A percentile compares a stretch with the other conserved stretches of the same genome.
These are phyloP conservation scores for Embidobia sp. DNA, from an alignment of 2,888 invertebrate genomes.

Conservation along the genomic window DNA sequence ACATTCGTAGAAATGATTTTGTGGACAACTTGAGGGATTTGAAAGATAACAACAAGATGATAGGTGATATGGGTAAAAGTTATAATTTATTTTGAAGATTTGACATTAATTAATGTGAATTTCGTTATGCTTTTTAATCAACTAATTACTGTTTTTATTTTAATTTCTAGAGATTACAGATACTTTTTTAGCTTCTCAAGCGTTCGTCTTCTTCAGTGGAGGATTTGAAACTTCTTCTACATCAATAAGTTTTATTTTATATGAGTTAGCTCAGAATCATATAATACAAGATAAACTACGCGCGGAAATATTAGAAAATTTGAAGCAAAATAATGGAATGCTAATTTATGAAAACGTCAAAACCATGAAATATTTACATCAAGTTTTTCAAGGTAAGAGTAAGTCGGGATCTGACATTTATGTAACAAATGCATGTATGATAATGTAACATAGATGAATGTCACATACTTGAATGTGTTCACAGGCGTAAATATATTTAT, in stretches of 20 bases:
- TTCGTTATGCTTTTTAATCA: too few relatives aligned
- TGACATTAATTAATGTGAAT: background rate
- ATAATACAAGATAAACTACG: slow-evolving; percentile 78
- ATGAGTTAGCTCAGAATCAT: slow-evolving; percentile 80
- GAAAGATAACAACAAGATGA: slow-evolving; percentile 67
- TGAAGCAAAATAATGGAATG: slow-evolving; percentile 72
- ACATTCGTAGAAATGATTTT: slow-evolving; percentile 80
- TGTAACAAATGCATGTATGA: too few relatives aligned
- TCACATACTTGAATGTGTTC: too few relatives aligned
- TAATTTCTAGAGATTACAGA: slow-evolving; percentile 75
- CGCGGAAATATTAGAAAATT: slow-evolving; percentile 76
- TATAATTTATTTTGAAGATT: background rate
- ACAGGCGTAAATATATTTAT: too few relatives aligned
- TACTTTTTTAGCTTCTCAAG: slow-evolving; percentile 78
- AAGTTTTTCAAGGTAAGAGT: slow-evolving; percentile 77
- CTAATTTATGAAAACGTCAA: slow-evolving; percentile 79
- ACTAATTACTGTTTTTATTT: too few relatives aligned
- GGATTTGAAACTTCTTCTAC: slow-evolving; percentile 82
- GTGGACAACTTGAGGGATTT: slow-evolving; percentile 80
- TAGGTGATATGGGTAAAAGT: slow-evolving; percentile 69
- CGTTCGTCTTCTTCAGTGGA: slow-evolving; percentile 81
- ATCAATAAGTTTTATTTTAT: slow-evolving; percentile 79
- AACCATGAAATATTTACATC: slow-evolving; percentile 80
- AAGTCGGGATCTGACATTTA: too few relatives aligned
- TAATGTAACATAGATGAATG: too few relatives aligned